Conservation (phyloP, 2,113 vertebrate genomes). For the Phylloscopus trochiloides region DNA sequence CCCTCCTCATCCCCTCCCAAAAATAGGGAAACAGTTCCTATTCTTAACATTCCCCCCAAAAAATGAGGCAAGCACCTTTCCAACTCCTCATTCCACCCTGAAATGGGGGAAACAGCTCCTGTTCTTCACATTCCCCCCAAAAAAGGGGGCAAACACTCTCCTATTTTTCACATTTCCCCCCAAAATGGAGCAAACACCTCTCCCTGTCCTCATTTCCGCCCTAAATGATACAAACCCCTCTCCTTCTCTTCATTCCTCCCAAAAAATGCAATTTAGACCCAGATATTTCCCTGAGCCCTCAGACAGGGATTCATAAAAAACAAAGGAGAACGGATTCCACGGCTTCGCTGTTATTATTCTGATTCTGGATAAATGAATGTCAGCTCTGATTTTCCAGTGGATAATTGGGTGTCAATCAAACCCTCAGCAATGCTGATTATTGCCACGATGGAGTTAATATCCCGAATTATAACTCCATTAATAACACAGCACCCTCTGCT, state of each 20-base stretch:
- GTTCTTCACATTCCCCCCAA: background rate
- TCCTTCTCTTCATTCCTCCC: background rate
- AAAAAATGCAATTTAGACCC: background rate
- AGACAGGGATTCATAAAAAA: background rate
- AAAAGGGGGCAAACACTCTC: background rate
- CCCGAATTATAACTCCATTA: background rate
- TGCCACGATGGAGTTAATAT: background rate
- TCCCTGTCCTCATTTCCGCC: no score
- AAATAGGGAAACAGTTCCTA: no score
- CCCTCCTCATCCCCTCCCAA: no score
- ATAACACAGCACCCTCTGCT: background rate
- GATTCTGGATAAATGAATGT: fast-evolving
- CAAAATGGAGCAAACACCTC: background rate
- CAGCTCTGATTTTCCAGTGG: background rate
- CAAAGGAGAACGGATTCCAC: fast-evolving
- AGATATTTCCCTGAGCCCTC: background rate
- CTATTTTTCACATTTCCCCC: background rate
- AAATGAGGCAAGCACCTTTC: background rate
- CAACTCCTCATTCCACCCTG: no score
- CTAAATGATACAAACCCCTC: no score
- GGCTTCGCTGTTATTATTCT: background rate
- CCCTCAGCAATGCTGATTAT: background rate
- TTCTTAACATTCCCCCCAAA: background rate
- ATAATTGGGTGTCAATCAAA: background rate
- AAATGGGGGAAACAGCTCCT: no score